Percentiles rank a stretch among this genome's conserved stretches.
phyloP scores from a whole-genome alignment of 2,113 vertebrate species.

The Pterocles burchelli region DNA sequence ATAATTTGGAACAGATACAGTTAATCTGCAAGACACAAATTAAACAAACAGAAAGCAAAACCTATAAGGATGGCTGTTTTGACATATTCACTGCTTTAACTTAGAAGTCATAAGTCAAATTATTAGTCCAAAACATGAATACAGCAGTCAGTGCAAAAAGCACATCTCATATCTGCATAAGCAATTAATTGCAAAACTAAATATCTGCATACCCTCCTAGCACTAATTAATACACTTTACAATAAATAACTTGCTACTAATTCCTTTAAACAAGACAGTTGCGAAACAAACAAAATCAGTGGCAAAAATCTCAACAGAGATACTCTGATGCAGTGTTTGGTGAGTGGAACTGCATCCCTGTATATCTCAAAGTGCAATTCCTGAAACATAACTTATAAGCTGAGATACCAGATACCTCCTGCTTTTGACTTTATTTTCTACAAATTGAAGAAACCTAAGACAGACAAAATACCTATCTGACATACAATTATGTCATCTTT shows the following conservation, averaged over 20 bases:
- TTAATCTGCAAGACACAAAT: not conserved
- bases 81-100: not conserved
- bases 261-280: not conserved
- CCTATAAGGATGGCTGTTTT: not conserved
- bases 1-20: not conserved
- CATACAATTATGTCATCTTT: not conserved
- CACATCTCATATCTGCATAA: not conserved
- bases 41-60: not conserved
- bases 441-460: not conserved
- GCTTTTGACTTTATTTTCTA: not conserved
- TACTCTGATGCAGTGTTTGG: not conserved
- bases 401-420: not conserved
- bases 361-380: not conserved
- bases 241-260: not conserved
- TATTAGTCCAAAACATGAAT: not conserved
- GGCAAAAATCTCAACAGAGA: not conserved
- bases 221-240: not conserved
- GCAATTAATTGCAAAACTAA: not conserved
- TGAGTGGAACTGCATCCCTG: not conserved
- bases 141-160: not conserved
- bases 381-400: not conserved
- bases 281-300: not conserved
- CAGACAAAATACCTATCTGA: fast-evolving
- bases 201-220: not conserved
- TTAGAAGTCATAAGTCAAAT: not conserved